phyloP scores from a whole-genome alignment of 23 tunicate genomes.

The Corella eumyota region DNA sequence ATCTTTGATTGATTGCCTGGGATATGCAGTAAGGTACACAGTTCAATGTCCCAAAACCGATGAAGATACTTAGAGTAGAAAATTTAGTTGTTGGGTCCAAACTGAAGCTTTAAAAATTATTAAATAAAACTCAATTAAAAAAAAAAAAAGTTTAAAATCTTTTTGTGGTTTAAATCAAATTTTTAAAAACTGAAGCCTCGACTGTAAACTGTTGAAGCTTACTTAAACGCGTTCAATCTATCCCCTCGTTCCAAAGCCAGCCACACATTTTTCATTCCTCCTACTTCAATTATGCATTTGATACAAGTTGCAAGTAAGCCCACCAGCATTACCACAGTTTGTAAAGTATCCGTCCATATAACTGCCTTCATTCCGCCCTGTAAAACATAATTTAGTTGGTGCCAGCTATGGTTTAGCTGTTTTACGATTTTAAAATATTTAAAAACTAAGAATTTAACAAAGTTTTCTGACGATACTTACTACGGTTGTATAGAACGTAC shows the following conservation, averaged over 20 bases:
- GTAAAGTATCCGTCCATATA: conserved; percentile 55
- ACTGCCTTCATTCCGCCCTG: conserved; percentile 71
- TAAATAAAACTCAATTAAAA: no score
- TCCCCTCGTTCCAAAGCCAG: conserved; percentile 33
- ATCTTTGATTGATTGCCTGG: conserved; percentile 11
- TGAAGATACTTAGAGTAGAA: conserved; percentile 1
- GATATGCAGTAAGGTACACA: conserved; percentile 4
- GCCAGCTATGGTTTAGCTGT: no score
- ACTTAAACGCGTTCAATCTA: conserved; percentile 34
- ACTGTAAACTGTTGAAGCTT: no score
- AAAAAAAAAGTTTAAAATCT: no score
- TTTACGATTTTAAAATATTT: no score
- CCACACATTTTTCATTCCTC: conserved; percentile 34
- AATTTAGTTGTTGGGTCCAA: conserved; percentile 3
- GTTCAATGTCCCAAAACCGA: neutral
- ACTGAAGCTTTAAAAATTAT: conserved; percentile 6
- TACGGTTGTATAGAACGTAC: no score
- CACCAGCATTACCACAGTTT: conserved; percentile 32
- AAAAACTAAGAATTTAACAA: no score
- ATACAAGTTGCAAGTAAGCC: conserved; percentile 24
- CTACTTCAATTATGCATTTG: conserved; percentile 13
- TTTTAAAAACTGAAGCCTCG: no score
- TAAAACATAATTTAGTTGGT: no score
- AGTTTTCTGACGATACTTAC: no score
- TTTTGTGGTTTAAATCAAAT: no score